Base-by-base conservation (phyloP, 2,797 vertebrate genomes). In the Eulemur rubriventer region DNA sequence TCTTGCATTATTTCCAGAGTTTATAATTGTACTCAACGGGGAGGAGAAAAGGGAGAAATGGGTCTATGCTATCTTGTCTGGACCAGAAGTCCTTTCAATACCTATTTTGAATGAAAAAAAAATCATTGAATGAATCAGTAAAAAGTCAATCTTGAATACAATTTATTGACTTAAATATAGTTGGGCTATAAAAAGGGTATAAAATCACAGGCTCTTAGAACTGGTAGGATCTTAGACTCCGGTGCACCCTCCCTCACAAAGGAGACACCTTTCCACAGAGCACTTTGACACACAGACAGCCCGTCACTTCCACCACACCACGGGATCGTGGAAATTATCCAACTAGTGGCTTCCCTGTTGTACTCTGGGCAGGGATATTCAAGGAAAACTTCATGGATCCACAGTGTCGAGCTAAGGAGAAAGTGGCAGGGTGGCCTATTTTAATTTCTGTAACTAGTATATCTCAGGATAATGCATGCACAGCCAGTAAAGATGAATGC, bases 151-250 rank as follows among this genome's bases (percentile, higher is more conserved):
- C 70, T 87, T 88, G 28, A 69, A 81, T 91, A 61, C 11, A 79
- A 52, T 81, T 76, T 38, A 85, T 82, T 82, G 55, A 81, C n/a
- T 57, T 85, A 85, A 92, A 67, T 41, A 81, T 59, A 95, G 26
- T 33, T 46, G 48, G 50, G 18, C 17, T 76, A 33, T 46, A 35
- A 59, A 85, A 67, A 81, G 48, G 75, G 81, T 63, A 61, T 46
- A 76, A 91, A 85, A 55, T 38, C 7, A 22, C 14, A 67, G n/a
- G 50, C 24, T 85, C 43, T 84, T 26, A 69, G 57, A 88, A 75
- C 10, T 63, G 50, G 48, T 84, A 35, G 48, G 20, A 35, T 59
- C 61, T 84, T 41, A 9, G 63, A 69, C n/a, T 67, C 30, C 2
- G 13, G 35, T 28, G 41, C 12, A 67, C 10, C 9, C 4, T 81